These are phyloP conservation scores for Chaenodraco wilsoni DNA, from an alignment of 2,797 vertebrate genomes.

Conservation along the genomic window DNA sequence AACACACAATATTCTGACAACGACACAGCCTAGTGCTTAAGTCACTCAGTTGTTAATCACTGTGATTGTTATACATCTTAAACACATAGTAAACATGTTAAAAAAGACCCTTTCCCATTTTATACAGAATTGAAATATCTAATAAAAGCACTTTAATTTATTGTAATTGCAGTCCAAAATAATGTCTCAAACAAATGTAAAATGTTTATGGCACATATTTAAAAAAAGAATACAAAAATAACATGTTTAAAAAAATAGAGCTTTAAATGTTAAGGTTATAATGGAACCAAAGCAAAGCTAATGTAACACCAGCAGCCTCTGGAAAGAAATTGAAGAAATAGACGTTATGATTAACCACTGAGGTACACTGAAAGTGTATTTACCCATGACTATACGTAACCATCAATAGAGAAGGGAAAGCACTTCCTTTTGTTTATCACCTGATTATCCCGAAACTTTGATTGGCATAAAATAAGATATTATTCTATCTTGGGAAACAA, in stretches of 20 bases:
- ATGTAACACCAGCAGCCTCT: not conserved
- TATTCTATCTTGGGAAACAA: constrained; percentile 37
- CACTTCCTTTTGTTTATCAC: not conserved
- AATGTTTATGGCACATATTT: not conserved
- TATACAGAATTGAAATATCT: not conserved
- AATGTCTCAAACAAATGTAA: not conserved
- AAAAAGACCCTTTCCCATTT: not conserved
- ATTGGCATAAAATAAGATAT: constrained; percentile 34
- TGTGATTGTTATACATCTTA: not conserved
- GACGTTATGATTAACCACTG: not conserved
- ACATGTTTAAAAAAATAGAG: not conserved
- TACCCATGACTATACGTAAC: not conserved
- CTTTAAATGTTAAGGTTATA: not conserved
- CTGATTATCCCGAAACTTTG: constrained; percentile 20
- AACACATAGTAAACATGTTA: constrained; percentile 6
- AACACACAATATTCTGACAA: constrained; percentile 21
- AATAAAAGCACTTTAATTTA: not conserved
- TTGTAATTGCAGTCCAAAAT: not conserved
- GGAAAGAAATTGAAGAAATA: not conserved
- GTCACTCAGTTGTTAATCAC: constrained; percentile 1
- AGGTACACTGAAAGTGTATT: not conserved
- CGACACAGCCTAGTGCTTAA: constrained; percentile 2
- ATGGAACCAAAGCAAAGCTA: not conserved
- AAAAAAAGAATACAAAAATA: not conserved
- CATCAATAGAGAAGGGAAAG: not conserved